phyloP scores from a whole-genome alignment of 2,113 vertebrate species.

The Rhea americana region DNA sequence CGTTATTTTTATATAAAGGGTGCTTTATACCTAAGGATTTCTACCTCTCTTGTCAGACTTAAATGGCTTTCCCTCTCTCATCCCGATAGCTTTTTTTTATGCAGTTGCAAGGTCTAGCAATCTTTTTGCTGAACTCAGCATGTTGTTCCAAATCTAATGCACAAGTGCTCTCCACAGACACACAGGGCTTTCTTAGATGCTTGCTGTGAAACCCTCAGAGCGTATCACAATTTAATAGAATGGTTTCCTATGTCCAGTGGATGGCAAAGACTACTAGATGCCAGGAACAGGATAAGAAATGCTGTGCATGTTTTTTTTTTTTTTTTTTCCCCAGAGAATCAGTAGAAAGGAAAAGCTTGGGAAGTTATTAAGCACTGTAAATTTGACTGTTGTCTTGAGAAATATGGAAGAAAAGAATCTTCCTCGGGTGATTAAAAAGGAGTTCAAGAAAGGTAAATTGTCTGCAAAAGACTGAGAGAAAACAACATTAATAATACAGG shows the following conservation, averaged over 20 bases:
- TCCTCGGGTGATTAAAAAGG: not conserved
- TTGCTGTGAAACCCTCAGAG: constrained; percentile 6
- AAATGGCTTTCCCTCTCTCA: not conserved
- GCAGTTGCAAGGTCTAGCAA: constrained; percentile 28
- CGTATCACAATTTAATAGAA: not conserved
- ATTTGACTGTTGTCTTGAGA: not conserved
- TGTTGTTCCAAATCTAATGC: not conserved
- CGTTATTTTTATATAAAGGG: not conserved
- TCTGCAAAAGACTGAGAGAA: not conserved
- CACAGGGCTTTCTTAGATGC: not conserved
- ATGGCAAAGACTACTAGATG: not conserved
- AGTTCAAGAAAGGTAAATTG: not conserved
- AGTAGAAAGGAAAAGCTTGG: not conserved
- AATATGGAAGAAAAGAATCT: not conserved
- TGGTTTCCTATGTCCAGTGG: not conserved
- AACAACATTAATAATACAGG: not conserved
- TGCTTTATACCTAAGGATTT: not conserved
- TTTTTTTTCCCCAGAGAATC: not conserved
- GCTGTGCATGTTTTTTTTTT: not conserved
- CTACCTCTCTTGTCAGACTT: not conserved
- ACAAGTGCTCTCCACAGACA: not conserved
- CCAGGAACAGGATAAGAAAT: not conserved
- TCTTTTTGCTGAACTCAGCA: not conserved
- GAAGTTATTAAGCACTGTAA: not conserved
- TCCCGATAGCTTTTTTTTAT: not conserved